Percentiles rank a stretch among this genome's conserved stretches.
These are phyloP conservation scores for Neuroscelio doddi DNA, from an alignment of 2,888 invertebrate species.

Conservation along the genomic window DNA sequence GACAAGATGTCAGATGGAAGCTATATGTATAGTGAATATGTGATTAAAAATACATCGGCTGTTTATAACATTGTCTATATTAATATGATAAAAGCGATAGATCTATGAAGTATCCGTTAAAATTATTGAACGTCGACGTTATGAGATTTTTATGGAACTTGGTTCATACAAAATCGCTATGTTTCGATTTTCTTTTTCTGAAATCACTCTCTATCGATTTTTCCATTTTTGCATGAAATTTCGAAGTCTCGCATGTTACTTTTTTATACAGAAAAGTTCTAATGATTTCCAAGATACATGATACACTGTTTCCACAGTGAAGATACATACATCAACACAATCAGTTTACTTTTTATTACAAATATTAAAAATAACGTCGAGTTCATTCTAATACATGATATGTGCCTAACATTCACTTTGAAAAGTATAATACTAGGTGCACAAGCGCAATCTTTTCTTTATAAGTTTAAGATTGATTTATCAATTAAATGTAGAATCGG, in stretches of 20 bases:
- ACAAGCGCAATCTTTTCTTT: conserved; percentile 54
- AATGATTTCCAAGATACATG: no score
- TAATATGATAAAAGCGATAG: conserved; percentile 38
- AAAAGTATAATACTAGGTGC: conserved; percentile 52
- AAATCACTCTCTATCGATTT: no score
- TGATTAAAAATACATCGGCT: conserved; percentile 33
- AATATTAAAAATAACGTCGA: not conserved
- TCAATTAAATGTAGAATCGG: conserved; percentile 22
- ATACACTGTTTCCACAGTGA: not conserved
- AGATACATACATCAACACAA: not conserved
- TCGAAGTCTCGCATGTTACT: no score
- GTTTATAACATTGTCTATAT: conserved; percentile 35
- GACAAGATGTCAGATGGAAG: conserved; percentile 41
- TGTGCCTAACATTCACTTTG: conserved; percentile 55
- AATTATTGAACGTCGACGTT: not conserved
- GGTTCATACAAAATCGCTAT: not conserved
- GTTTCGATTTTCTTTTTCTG: no score
- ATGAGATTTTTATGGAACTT: not conserved
- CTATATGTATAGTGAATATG: conserved; percentile 30
- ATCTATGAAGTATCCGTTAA: not conserved
- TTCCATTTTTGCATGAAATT: no score
- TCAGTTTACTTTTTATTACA: conserved; percentile 10
- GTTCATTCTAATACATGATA: conserved; percentile 48
- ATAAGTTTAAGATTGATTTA: conserved; percentile 22
- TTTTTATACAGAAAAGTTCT: no score